Conservation (phyloP, 2,888 invertebrate genomes). For the Harpagoxenus sublaevis region DNA sequence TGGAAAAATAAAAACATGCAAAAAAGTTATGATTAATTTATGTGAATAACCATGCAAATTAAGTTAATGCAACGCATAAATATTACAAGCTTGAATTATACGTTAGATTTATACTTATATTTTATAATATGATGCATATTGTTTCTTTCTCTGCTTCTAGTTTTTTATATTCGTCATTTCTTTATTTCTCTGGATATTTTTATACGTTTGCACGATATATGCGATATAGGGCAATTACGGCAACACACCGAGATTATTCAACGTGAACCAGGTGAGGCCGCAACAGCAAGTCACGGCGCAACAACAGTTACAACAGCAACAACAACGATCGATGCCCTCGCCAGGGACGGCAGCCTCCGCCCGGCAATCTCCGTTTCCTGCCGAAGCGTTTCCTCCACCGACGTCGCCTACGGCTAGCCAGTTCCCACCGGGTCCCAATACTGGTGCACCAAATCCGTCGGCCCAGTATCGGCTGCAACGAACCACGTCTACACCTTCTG, state of each 20-base stretch:
- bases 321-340: constrained; percentile 94
- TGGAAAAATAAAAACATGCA: background rate
- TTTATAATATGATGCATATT: background rate
- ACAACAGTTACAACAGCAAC: constrained; percentile 82
- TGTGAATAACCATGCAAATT: background rate
- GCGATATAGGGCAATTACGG: constrained; percentile 83
- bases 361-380: constrained; percentile 88
- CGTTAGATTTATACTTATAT: background rate
- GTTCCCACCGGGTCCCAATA: constrained; percentile 84
- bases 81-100: constrained; percentile 3
- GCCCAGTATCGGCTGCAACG: constrained; percentile 88
- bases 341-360: constrained; percentile 87
- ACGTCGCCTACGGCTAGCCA: constrained; percentile 87
- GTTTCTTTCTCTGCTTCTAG: constrained; percentile 1
- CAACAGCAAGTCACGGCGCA: constrained; percentile 86
- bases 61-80: background rate
- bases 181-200: constrained; percentile 41
- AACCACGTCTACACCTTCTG: constrained; percentile 88
- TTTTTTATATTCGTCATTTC: constrained; percentile 11
- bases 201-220: constrained; percentile 44
- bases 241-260: constrained; percentile 84
- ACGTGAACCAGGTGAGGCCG: constrained; percentile 86
- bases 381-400: constrained; percentile 87
- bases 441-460: constrained; percentile 84
- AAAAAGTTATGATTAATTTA: constrained; percentile 6